Evolutionary conservation across 2,113 vertebrate species (phyloP), one percentile per base, ranked within the genome.

Genomic region (Porphyrio hochstetteri): DNA sequence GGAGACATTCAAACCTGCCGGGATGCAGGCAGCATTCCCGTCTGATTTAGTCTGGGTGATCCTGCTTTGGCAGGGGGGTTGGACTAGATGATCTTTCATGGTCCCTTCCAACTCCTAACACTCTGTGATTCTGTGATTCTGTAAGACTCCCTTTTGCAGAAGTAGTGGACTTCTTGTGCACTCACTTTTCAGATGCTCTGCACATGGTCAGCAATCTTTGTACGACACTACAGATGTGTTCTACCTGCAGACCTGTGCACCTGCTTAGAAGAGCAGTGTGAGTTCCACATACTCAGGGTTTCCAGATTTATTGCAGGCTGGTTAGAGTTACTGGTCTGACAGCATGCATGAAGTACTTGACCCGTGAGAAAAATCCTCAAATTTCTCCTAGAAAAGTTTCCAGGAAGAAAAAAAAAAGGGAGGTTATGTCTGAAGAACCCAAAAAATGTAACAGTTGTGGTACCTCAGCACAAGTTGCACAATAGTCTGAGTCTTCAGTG

Each of bases 151-250:
- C 9, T 7, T 61, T 67, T 61, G 24, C 81, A 36, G 56, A 60
- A 84, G 35, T 5, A 4, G 16, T 21, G 59, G n/a, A 40, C 33
- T 42, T 78, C 59, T 35, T 82, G 65, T 59, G 21, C 29, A 3
- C 10, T 86, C 53, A 46, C 60, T 92, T 86, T 82, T 67, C 35
- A 18, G 40, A 44, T 72, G 63, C 24, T 72, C 46, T 82, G 59
- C 46, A 24, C 40, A 0, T 18, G n/a, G 48, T 82, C 76, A 90
- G 86, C 46, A 63, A 3, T 56, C 31, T 61, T 52, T 33, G 25
- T 36, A 35, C 1, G 1, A 10, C 31, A 31, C 1, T 25, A 69
- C 18, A 68, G 71, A 56, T 0, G 0, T 27, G 27, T 23, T 52
- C 12, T 50, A 69, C 17, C 40, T 68, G 70, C 70, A 72, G 40